Percentiles rank a stretch among this genome's conserved stretches.
phyloP scores from a whole-genome alignment of 2,888 invertebrate species.

The Drosophila multiciliata region DNA sequence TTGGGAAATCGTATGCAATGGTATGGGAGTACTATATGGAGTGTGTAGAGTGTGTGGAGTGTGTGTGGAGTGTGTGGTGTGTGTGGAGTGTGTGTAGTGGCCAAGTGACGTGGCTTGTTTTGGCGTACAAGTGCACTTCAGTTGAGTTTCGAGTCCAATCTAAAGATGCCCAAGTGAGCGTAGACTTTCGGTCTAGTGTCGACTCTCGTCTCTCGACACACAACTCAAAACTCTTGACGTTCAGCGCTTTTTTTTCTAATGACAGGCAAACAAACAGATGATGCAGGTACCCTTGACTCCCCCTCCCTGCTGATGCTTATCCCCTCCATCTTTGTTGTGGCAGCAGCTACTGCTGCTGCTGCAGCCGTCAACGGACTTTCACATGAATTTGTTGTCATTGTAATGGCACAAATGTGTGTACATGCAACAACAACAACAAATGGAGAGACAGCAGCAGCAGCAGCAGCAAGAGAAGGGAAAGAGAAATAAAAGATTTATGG shows the following conservation, averaged over 20 bases:
- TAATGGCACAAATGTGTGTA: conserved; percentile 69
- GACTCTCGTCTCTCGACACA: conserved; percentile 47
- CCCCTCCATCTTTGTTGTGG: conserved; percentile 42
- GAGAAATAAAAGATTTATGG: conserved; percentile 72
- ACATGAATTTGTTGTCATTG: conserved; percentile 72
- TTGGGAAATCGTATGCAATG: conserved; percentile 49
- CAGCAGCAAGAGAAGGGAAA: neutral
- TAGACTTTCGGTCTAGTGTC: conserved; percentile 79
- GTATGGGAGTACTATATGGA: conserved; percentile 9
- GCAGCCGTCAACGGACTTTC: conserved; percentile 60
- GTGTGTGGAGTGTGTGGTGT: conserved; percentile 8
- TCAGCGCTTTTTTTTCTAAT: conserved; percentile 73
- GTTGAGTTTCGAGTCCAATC: conserved; percentile 79
- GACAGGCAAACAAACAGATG: conserved; percentile 79
- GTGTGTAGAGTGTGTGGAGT: neutral
- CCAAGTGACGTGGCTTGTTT: conserved; percentile 78
- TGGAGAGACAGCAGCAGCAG: conserved; percentile 19
- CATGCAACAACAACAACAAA: conserved; percentile 48
- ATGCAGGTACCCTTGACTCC: conserved; percentile 49
- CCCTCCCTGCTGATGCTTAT: conserved; percentile 12
- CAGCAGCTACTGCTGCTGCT: conserved; percentile 51
- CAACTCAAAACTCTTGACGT: conserved; percentile 55
- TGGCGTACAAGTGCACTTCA: conserved; percentile 80
- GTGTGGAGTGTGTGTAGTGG: conserved; percentile 60
- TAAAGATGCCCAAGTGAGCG: conserved; percentile 79